phyloP scores from a whole-genome alignment of 2,113 vertebrate species.

The Butorides virescens region DNA sequence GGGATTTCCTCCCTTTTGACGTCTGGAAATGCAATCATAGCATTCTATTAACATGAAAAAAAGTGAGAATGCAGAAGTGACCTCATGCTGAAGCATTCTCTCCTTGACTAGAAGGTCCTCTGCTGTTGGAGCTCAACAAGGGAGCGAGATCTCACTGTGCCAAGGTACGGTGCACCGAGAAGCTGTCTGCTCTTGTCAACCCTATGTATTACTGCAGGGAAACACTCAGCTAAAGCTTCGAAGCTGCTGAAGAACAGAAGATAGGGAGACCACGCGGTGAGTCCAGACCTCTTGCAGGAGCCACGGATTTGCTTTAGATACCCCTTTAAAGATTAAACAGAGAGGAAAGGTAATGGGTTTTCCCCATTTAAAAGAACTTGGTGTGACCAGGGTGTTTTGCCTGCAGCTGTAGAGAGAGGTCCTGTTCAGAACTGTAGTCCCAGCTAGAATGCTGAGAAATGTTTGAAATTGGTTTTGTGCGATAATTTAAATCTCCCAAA shows the following conservation, averaged over 20 bases:
- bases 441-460: neutral
- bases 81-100: neutral
- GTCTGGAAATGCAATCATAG: constrained; percentile 36
- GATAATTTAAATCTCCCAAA: neutral
- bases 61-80: neutral
- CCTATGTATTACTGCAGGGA: neutral
- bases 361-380: neutral
- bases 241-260: neutral
- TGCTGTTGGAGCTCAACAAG: neutral
- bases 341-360: neutral
- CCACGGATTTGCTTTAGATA: neutral
- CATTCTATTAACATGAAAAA: neutral
- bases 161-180: neutral
- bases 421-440: neutral
- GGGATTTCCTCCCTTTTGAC: constrained; percentile 1
- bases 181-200: neutral
- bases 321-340: neutral
- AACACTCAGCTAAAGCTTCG: neutral
- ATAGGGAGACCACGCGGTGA: neutral
- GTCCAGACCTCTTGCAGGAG: neutral
- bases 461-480: neutral
- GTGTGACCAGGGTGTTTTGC: neutral
- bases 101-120: neutral
- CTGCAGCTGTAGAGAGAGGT: neutral
- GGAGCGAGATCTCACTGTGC: neutral